Evolutionary conservation across 2,888 invertebrate genomes (phyloP).

Genomic region (Metopia argyrocephala): DNA sequence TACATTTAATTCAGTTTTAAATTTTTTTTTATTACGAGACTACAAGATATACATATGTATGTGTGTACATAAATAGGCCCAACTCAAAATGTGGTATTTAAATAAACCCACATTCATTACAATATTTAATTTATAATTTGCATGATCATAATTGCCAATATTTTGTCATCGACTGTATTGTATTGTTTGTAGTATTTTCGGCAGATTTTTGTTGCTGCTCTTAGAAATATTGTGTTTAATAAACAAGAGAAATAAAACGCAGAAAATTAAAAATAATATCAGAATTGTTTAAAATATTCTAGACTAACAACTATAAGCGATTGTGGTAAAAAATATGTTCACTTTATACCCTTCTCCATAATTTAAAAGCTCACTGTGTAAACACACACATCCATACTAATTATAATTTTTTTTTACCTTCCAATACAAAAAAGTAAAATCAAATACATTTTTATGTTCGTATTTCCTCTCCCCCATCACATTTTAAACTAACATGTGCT

Average conservation of each 20-base stretch:
- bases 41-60: too few species aligned
- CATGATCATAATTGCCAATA: not conserved
- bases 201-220: slow-evolving; percentile 10
- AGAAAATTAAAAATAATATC: slow-evolving; percentile 13
- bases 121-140: not conserved
- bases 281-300: slow-evolving; percentile 42
- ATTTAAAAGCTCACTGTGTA: not conserved
- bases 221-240: slow-evolving; percentile 6
- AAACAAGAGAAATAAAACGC: slow-evolving; percentile 47
- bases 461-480: too few species aligned
- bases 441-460: too few species aligned
- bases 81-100: not conserved
- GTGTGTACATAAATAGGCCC: too few species aligned
- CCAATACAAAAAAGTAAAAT: too few species aligned
- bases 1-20: too few species aligned
- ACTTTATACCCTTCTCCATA: not conserved
- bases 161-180: slow-evolving; percentile 23
- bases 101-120: not conserved
- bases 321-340: not conserved
- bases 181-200: slow-evolving; percentile 20
- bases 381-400: not conserved
- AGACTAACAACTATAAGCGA: slow-evolving; percentile 33
- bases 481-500: slow-evolving; percentile 38
- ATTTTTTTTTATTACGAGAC: too few species aligned
- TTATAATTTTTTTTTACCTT: not conserved